A percentile compares a stretch with the other conserved stretches of the same genome.
phyloP scores from a whole-genome alignment of 1,140 invertebrate genomes.

The Oncopodura yosiiana region DNA sequence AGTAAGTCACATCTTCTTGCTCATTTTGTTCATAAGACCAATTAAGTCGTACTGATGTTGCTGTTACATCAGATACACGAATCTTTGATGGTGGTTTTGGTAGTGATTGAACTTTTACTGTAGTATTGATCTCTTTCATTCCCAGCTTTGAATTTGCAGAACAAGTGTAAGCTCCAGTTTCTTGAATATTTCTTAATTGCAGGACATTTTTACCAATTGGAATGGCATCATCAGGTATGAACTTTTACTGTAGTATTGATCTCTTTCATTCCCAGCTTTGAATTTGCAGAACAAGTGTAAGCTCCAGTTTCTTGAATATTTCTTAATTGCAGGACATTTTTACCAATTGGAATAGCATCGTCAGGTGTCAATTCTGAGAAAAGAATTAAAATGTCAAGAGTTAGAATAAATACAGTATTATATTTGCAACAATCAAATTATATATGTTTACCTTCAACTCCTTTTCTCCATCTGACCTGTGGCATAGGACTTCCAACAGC shows the following conservation, averaged over 20 bases:
- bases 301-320: conserved; percentile 86
- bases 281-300: conserved; percentile 89
- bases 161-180: conserved; percentile 90
- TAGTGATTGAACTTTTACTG: conserved; percentile 86
- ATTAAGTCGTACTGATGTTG: conserved; percentile 76
- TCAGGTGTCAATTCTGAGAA: conserved; percentile 75
- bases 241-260: conserved; percentile 71
- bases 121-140: conserved; percentile 71
- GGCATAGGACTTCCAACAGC: conserved; percentile 97
- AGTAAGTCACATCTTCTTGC: conserved; percentile 77
- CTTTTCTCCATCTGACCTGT: conserved; percentile 80
- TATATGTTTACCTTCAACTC: too few relatives aligned
- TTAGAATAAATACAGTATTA: too few relatives aligned
- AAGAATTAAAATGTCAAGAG: too few relatives aligned
- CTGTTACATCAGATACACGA: conserved; percentile 79
- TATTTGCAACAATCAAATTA: too few relatives aligned
- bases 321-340: conserved; percentile 72
- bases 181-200: conserved; percentile 69
- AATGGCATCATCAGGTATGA: conserved; percentile 75
- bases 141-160: conserved; percentile 88
- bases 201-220: conserved; percentile 78
- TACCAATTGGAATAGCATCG: conserved; percentile 70
- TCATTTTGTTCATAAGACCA: conserved; percentile 73
- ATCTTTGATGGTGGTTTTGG: conserved; percentile 80
- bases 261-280: conserved; percentile 84